A percentile compares a stretch with the other conserved stretches of the same genome.
Evolutionary conservation across 2,888 invertebrate species (phyloP).

Genomic region (Trissonchulus sp.): DNA sequence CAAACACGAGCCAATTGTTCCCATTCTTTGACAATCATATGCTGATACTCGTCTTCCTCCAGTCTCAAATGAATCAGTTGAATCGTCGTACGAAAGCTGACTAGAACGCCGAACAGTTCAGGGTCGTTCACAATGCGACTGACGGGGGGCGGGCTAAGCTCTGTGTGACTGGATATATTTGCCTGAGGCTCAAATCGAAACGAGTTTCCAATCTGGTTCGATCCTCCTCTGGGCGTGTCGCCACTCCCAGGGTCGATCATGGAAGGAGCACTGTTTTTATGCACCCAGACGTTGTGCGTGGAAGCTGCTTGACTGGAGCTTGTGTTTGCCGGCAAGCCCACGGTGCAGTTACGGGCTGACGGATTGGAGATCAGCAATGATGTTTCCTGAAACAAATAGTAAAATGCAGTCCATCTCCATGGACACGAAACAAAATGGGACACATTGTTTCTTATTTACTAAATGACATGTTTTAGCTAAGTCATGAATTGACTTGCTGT

Average conservation of each 20-base stretch:
- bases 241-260: background rate
- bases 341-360: too few species aligned
- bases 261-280: background rate
- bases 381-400: too few species aligned
- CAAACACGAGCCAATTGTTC: conserved; percentile 30
- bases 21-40: conserved; percentile 29
- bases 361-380: background rate
- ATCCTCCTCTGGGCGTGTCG: background rate
- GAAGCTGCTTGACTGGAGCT: background rate
- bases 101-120: background rate
- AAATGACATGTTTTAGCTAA: too few species aligned
- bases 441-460: too few species aligned
- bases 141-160: too few species aligned
- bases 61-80: conserved; percentile 14
- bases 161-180: too few species aligned
- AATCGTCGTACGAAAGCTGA: background rate
- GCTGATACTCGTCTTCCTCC: conserved; percentile 10
- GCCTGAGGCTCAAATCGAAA: too few species aligned
- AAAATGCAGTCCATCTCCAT: too few species aligned
- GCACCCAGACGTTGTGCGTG: background rate
- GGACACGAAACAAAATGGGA: too few species aligned
- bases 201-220: background rate
- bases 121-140: too few species aligned
- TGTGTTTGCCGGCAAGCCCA: too few species aligned
- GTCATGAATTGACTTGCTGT: too few species aligned